These are phyloP conservation scores for Propithecus perrieri DNA, from an alignment of 2,797 vertebrate species.

Conservation along the genomic window DNA sequence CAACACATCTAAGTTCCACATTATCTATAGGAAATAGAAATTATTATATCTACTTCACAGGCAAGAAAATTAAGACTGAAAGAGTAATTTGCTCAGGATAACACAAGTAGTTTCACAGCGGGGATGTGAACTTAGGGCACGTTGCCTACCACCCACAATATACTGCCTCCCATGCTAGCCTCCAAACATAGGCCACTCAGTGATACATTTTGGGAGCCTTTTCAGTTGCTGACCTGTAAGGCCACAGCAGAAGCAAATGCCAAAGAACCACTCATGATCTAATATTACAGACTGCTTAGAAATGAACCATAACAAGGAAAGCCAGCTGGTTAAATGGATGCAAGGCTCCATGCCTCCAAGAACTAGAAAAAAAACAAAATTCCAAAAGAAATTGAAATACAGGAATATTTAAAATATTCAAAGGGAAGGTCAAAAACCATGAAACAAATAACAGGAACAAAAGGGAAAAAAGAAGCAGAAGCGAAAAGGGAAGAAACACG, in stretches of 20 bases:
- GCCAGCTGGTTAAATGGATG: not conserved
- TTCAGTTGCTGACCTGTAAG: not conserved
- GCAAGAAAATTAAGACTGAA: not conserved
- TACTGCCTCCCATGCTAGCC: not conserved
- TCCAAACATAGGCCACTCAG: not conserved
- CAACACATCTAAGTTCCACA: not conserved
- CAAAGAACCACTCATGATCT: not conserved
- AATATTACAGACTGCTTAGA: not conserved
- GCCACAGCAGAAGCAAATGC: not conserved
- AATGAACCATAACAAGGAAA: not conserved
- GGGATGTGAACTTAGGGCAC: not conserved
- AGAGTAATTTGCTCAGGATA: not conserved
- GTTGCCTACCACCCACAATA: not conserved
- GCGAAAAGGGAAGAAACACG: not conserved
- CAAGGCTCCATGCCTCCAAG: not conserved
- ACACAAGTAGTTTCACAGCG: not conserved
- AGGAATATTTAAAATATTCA: conserved; percentile 24
- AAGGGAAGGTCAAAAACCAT: not conserved
- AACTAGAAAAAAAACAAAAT: not conserved
- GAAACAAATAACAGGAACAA: not conserved
- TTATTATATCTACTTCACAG: conserved; percentile 26
- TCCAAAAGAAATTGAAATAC: not conserved
- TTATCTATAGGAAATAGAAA: not conserved
- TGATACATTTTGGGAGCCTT: not conserved
- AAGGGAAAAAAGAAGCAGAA: not conserved